These are phyloP conservation scores for Hartigia nigra DNA, from an alignment of 2,888 invertebrate genomes.

Conservation along the genomic window DNA sequence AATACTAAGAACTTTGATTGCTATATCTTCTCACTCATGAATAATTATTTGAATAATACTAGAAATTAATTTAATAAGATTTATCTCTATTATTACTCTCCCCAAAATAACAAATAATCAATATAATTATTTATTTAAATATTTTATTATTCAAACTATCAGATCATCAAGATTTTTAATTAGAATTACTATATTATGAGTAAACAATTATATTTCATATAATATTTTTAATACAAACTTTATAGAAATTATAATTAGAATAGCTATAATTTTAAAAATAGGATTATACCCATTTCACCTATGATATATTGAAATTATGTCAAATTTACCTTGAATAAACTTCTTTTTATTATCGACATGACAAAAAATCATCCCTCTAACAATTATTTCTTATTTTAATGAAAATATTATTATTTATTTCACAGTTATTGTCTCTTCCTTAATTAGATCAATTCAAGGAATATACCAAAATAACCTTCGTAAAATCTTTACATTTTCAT, in stretches of 20 bases:
- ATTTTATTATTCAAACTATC: neutral
- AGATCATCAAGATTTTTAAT: neutral
- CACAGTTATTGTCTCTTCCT: neutral
- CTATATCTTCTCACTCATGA: too few species aligned
- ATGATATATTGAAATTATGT: neutral
- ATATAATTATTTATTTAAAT: neutral
- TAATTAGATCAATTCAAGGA: neutral
- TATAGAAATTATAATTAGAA: neutral
- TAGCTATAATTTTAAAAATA: neutral
- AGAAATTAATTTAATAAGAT: slow-evolving; percentile 1
- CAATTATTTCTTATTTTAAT: neutral
- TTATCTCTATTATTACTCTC: neutral
- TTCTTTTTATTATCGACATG: neutral
- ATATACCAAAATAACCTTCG: neutral
- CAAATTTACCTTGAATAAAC: neutral
- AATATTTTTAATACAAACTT: neutral
- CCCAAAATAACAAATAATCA: too few species aligned
- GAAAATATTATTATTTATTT: neutral
- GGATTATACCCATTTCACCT: neutral
- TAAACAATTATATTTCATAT: too few species aligned
- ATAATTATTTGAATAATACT: neutral
- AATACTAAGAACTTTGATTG: too few species aligned
- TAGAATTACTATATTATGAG: neutral
- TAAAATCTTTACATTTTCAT: neutral
- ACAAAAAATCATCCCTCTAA: slow-evolving; percentile 3